Percentiles rank a stretch among this genome's conserved stretches.
These are phyloP conservation scores for Tanytarsus gracilentus DNA, from an alignment of 2,888 invertebrate species.

Conservation along the genomic window DNA sequence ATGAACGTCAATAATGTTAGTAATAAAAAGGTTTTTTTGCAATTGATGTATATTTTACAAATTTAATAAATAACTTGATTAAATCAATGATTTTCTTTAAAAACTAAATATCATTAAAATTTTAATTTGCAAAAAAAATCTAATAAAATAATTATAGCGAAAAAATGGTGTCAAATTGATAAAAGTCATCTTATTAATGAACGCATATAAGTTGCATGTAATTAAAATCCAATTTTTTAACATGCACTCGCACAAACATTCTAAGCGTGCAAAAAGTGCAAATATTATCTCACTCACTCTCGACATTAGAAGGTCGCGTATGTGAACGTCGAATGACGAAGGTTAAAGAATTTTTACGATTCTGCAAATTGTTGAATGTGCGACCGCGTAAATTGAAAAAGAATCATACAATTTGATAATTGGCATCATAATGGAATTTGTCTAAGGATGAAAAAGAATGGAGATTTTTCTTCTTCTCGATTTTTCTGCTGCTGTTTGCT, in stretches of 20 bases:
- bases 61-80: too few species aligned
- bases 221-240: background rate
- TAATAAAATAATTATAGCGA: too few species aligned
- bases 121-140: too few species aligned
- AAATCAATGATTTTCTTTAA: too few species aligned
- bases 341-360: slow-evolving; percentile 1
- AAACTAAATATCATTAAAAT: too few species aligned
- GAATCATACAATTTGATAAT: slow-evolving; percentile 16
- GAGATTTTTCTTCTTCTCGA: too few species aligned
- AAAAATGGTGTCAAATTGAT: slow-evolving; percentile 16
- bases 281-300: background rate
- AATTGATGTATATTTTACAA: too few species aligned
- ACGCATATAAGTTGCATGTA: background rate
- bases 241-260: background rate
- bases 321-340: background rate
- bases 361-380: background rate
- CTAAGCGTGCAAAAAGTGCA: background rate
- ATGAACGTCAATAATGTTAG: too few species aligned
- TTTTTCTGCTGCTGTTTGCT: too few species aligned
- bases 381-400: background rate
- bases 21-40: too few species aligned
- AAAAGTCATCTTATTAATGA: background rate
- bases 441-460: slow-evolving; percentile 6
- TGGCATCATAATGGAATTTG: slow-evolving; percentile 26
- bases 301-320: slow-evolving; percentile 13